Conservation (phyloP, 2,888 invertebrate species). For the Sussaba pulchella region DNA sequence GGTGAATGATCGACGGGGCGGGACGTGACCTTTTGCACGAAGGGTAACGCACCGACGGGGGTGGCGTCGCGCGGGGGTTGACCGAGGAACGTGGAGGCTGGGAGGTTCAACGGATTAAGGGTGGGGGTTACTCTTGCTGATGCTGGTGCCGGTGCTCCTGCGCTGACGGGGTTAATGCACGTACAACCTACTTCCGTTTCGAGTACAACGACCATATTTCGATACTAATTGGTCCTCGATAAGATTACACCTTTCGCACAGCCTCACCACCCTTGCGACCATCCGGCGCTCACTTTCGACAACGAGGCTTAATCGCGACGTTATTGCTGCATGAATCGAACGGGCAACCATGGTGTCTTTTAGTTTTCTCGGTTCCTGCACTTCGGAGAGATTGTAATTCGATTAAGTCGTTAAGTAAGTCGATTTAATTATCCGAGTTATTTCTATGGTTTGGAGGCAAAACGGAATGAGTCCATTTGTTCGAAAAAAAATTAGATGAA, state of each 20-base stretch:
- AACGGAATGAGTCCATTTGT: too few species aligned
- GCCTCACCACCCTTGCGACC: background rate
- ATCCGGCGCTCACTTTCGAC: slow-evolving; percentile 31
- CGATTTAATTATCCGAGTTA: too few species aligned
- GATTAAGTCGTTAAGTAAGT: too few species aligned
- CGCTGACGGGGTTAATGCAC: slow-evolving; percentile 65
- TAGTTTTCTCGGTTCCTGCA: background rate
- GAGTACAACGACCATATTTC: slow-evolving; percentile 43
- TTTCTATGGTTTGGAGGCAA: too few species aligned
- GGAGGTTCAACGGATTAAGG: slow-evolving; percentile 58
- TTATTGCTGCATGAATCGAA: background rate
- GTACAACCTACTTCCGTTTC: slow-evolving; percentile 58
- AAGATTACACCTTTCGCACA: slow-evolving; percentile 40
- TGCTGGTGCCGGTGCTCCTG: slow-evolving; percentile 41
- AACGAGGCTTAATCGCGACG: slow-evolving; percentile 25
- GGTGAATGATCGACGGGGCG: slow-evolving; percentile 81
- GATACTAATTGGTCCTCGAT: slow-evolving; percentile 56
- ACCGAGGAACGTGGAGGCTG: slow-evolving; percentile 67
- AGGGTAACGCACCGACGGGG: slow-evolving; percentile 78
- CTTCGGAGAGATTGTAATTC: background rate
- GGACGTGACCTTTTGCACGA: slow-evolving; percentile 84
- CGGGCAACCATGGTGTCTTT: background rate
- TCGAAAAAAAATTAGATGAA: too few species aligned
- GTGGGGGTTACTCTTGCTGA: slow-evolving; percentile 29
- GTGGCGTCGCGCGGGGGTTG: slow-evolving; percentile 61